A percentile compares a stretch with the other conserved stretches of the same genome.
phyloP scores from a whole-genome alignment of 1,140 invertebrate genomes.

The Nebria ingens region DNA sequence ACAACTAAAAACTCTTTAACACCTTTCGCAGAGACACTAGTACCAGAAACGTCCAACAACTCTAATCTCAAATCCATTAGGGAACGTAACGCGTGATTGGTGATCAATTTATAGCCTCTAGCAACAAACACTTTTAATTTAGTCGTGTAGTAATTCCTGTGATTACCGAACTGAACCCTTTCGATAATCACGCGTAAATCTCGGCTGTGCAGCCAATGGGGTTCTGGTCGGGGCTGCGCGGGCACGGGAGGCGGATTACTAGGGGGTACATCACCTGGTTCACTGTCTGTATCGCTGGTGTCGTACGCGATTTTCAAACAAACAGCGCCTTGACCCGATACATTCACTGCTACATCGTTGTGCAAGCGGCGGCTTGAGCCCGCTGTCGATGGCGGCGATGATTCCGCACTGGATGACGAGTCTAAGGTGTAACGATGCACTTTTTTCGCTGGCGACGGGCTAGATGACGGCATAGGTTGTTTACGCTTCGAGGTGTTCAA shows the following conservation, averaged over 20 bases:
- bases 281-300: not conserved
- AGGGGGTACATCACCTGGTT: not conserved
- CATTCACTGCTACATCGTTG: not conserved
- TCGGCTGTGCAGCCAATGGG: not conserved
- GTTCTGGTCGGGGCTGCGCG: not conserved
- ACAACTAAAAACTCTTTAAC: conserved; percentile 21
- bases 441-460: not conserved
- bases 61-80: conserved; percentile 23
- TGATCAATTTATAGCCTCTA: conserved; percentile 23
- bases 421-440: not conserved
- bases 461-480: too few species aligned
- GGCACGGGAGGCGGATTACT: not conserved
- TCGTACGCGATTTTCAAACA: not conserved
- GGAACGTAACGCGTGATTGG: conserved; percentile 17
- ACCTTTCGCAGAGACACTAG: conserved; percentile 21
- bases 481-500: not conserved
- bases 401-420: not conserved
- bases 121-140: conserved; percentile 3
- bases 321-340: not conserved
- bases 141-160: not conserved
- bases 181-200: not conserved
- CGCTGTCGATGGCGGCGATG: not conserved
- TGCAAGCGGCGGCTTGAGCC: not conserved
- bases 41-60: conserved; percentile 27
- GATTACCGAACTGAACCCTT: not conserved